These are phyloP conservation scores for Drosophila fulvimacula DNA, from an alignment of 2,888 invertebrate species.

Conservation along the genomic window DNA sequence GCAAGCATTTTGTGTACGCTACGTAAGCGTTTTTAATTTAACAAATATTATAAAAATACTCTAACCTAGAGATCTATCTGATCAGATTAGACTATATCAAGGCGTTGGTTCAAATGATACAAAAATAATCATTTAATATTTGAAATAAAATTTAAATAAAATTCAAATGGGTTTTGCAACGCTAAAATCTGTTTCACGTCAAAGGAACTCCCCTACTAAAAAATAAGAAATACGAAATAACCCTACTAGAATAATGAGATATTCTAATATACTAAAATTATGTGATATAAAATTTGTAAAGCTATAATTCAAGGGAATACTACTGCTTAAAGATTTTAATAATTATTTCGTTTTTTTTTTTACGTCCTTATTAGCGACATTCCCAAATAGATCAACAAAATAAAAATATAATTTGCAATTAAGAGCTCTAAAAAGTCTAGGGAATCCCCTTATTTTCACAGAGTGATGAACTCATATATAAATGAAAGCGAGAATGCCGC, in stretches of 20 bases:
- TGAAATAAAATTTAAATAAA: not conserved
- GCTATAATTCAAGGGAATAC: too few species aligned
- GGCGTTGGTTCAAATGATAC: not conserved
- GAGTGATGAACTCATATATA: not conserved
- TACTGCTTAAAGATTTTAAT: too few species aligned
- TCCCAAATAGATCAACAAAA: not conserved
- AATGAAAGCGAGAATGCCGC: not conserved
- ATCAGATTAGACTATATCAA: not conserved
- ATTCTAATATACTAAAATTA: too few species aligned
- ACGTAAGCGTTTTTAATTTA: slow-evolving; percentile 66
- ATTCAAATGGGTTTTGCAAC: too few species aligned
- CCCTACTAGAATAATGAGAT: too few species aligned
- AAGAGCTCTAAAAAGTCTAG: not conserved
- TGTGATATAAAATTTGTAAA: too few species aligned
- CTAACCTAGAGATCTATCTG: slow-evolving; percentile 2
- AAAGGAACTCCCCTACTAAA: too few species aligned
- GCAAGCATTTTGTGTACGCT: slow-evolving; percentile 57
- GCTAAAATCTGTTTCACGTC: too few species aligned
- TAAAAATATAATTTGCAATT: not conserved
- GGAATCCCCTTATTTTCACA: not conserved
- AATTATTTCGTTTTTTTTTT: too few species aligned
- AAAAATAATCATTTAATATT: not conserved
- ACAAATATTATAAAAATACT: slow-evolving; percentile 51
- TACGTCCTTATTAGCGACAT: not conserved
- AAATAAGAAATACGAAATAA: too few species aligned